Percentiles rank a stretch among this genome's conserved stretches.
These are phyloP conservation scores for Pocillopora grandis DNA, from an alignment of 92 coral and sea anemone species.

Conservation along the genomic window DNA sequence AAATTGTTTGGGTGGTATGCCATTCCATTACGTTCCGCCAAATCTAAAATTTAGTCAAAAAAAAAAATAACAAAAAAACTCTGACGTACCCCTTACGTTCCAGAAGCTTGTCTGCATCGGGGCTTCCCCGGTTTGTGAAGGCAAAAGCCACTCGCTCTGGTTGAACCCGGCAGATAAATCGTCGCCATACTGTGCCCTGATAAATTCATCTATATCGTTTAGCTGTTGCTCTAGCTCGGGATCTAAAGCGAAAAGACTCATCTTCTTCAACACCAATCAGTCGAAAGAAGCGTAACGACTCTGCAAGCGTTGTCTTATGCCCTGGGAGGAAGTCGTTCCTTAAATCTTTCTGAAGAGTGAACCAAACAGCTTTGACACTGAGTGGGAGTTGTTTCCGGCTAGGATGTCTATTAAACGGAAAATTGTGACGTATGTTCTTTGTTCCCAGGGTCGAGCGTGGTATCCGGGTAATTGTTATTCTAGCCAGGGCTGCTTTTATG, in stretches of 20 bases:
- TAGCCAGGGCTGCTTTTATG: constrained; percentile 23
- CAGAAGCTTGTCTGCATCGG: constrained; percentile 40
- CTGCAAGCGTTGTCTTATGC: constrained; percentile 18
- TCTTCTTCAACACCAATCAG: constrained; percentile 23
- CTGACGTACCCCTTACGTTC: constrained; percentile 31
- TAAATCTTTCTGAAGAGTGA: constrained; percentile 29
- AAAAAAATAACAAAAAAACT: not conserved
- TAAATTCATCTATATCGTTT: constrained; percentile 49
- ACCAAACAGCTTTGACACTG: constrained; percentile 18
- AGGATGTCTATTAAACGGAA: constrained; percentile 34
- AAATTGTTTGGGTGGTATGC: not conserved
- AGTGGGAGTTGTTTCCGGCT: constrained; percentile 46
- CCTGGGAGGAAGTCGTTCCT: constrained; percentile 54
- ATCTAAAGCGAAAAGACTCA: constrained; percentile 44
- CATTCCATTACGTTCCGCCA: constrained; percentile 17
- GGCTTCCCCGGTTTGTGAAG: constrained; percentile 44
- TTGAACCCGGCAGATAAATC: constrained; percentile 19
- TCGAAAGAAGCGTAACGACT: not conserved
- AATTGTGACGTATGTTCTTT: constrained; percentile 41
- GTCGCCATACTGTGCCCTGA: constrained; percentile 39
- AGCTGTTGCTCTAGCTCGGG: constrained; percentile 47
- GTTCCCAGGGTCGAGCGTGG: constrained; percentile 38
- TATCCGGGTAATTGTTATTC: constrained; percentile 51
- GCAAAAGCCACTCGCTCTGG: constrained; percentile 50
- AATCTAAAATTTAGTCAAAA: not conserved